These are phyloP conservation scores for Sapajus apella DNA, from an alignment of 2,113 vertebrate genomes.

Conservation along the genomic window DNA sequence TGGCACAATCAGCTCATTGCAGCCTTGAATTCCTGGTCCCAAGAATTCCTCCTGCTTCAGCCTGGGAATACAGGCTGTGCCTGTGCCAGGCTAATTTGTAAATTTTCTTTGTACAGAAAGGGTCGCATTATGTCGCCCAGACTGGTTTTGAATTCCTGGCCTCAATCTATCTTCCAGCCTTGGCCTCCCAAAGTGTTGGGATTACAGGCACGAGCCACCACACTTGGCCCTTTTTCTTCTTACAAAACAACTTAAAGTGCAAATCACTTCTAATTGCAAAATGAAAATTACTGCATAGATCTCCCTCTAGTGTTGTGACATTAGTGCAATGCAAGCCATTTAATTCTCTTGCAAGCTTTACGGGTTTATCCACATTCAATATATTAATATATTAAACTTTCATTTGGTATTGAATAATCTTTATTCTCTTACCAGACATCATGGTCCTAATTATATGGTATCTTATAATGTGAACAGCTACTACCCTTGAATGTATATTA, in stretches of 20 bases:
- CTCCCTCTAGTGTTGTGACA: conserved; percentile 72
- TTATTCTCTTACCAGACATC: conserved; percentile 41
- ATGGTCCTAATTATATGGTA: conserved; percentile 3
- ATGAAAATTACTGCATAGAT: conserved; percentile 36
- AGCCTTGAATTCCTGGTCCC: neutral
- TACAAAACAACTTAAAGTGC: neutral
- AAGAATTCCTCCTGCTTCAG: neutral
- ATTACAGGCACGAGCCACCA: neutral
- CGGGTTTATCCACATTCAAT: neutral
- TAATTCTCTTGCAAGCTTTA: neutral
- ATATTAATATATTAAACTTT: neutral
- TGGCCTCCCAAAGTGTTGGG: neutral
- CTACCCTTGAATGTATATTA: neutral
- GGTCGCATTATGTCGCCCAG: neutral
- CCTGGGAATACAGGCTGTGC: neutral
- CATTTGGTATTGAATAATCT: neutral
- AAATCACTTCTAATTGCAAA: neutral
- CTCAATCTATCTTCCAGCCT: neutral
- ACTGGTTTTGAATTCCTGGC: neutral
- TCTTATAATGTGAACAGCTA: neutral
- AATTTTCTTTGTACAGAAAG: neutral
- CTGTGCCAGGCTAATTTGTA: neutral
- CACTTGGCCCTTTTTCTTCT: neutral
- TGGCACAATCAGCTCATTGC: neutral
- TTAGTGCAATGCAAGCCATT: neutral